Evolutionary conservation across 2,888 invertebrate species (phyloP), one percentile per base, ranked within the genome.

Genomic region (Nezara viridula): DNA sequence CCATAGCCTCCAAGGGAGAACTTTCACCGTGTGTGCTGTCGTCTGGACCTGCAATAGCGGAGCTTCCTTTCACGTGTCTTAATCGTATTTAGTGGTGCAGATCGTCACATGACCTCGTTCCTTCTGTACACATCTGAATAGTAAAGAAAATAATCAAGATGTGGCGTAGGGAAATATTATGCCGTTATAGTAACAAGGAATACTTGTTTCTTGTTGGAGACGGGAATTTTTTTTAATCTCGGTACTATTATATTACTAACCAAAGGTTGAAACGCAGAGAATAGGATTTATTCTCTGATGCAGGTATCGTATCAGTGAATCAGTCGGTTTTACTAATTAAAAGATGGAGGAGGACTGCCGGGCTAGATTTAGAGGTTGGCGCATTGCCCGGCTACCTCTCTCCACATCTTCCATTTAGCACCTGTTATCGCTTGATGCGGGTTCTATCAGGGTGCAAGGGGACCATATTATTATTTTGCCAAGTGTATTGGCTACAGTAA

Each of bases 331-430:
- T 27, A 60, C 1, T 60, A 60, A 60, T 60, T 60, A 60, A 60
- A 60, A 32, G 12, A 44, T 24, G 77, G 37, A 32, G 77, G 77
- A 40, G 24, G 77, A 24, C 40, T 37, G 7, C 3, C 37, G 40
- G 24, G 19, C 77, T 77, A 44, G 40, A 77, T 40, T 40, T 77
- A 77, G 77, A 77, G 21, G 6, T 44, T 40, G 77, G 77, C 77
- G 1, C 21, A 2, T 3, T 37, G 27, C 40, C 24, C 27, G 32
- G 27, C 32, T 37, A 85, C 9, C 19, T n/a, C 12, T 32, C 44
- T 50, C 47, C 32, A 60, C 86, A 32, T 85, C 85, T 44, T 60
- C 40, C 89, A 44, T 77, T 37, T 40, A 44, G 77, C 60, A 60
- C 60, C 60, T 60, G 60, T 60, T 60, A 60, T 60, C 60, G 12